A percentile compares a stretch with the other conserved stretches of the same genome.
Conservation (phyloP, 2,113 vertebrate genomes). For the Sturnira hondurensis region DNA sequence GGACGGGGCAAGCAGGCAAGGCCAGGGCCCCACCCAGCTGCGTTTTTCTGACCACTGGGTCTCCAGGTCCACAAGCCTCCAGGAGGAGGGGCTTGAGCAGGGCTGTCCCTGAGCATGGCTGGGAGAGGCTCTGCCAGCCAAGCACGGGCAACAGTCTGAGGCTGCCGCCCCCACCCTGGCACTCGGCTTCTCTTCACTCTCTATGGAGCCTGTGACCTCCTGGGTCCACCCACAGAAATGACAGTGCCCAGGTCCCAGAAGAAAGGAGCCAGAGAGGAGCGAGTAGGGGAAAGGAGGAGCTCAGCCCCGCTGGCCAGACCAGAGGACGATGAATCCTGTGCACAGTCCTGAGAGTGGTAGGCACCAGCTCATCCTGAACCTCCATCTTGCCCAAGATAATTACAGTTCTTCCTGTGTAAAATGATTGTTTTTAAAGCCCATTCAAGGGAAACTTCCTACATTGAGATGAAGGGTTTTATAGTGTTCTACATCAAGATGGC, state of each 20-base stretch:
- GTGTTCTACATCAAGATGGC: slow-evolving; percentile 80
- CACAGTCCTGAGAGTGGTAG: slow-evolving; percentile 69
- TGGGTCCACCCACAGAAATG: neutral
- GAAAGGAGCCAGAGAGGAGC: neutral
- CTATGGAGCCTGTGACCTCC: neutral
- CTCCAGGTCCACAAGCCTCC: neutral
- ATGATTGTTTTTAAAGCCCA: slow-evolving; percentile 85
- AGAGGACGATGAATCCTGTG: slow-evolving; percentile 55
- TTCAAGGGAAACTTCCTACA: slow-evolving; percentile 84
- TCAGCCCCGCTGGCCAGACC: slow-evolving; percentile 47
- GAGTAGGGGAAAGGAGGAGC: neutral
- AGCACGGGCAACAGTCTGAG: no score
- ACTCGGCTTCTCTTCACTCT: neutral
- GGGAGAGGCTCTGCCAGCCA: neutral
- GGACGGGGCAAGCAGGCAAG: neutral
- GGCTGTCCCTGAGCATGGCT: neutral
- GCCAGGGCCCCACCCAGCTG: neutral
- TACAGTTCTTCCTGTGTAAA: slow-evolving; percentile 82
- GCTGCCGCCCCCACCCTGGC: neutral
- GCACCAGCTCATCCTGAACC: slow-evolving; percentile 74
- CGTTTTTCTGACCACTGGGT: neutral
- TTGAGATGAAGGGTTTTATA: slow-evolving; percentile 84
- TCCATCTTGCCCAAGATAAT: slow-evolving; percentile 80
- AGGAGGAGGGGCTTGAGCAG: neutral
- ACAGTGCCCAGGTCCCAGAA: neutral